Conservation (phyloP, 2,797 vertebrate species). For the Tokudaia tokunoshimensis region DNA sequence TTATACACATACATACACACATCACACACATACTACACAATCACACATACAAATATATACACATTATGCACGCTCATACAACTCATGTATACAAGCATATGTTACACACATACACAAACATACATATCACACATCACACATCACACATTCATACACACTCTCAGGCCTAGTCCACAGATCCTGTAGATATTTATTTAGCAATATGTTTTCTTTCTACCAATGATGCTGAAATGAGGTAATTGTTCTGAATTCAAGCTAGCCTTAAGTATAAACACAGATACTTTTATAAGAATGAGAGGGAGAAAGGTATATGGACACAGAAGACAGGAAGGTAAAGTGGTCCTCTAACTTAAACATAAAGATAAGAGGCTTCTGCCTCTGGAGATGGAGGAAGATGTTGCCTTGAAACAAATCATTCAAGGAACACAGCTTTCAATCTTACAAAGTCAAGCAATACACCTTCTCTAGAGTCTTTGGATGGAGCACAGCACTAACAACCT, state of each 20-base stretch:
- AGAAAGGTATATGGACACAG: background rate
- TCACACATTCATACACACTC: background rate
- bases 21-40: background rate
- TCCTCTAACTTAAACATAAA: no score
- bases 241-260: background rate
- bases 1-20: background rate
- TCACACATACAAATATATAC: background rate
- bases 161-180: background rate
- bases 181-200: background rate
- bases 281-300: background rate
- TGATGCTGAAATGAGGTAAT: background rate
- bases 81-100: background rate
- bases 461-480: no score
- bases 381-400: no score
- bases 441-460: rapidly evolving
- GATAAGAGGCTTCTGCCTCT: background rate
- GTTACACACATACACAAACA: background rate
- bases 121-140: background rate
- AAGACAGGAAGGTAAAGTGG: background rate
- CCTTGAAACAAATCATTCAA: background rate
- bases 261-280: background rate
- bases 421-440: background rate
- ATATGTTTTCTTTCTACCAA: background rate
- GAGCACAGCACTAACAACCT: rapidly evolving
- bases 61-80: background rate